Evolutionary conservation across 2,888 invertebrate species (phyloP), one percentile per base, ranked within the genome.

Genomic region (Aplocera efformata): DNA sequence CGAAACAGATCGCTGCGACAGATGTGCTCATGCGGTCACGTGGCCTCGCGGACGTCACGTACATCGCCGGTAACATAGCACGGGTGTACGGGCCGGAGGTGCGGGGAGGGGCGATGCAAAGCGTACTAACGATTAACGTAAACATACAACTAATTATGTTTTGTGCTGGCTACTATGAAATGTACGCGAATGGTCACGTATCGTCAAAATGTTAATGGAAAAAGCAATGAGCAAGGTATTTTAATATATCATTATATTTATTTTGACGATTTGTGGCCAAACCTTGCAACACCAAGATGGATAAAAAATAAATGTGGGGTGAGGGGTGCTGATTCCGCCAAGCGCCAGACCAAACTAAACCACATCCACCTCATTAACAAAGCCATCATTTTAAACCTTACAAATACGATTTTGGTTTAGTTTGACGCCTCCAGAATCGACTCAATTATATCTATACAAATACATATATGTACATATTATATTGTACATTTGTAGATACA

Each of bases 31-130:
- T 38, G 42, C 42, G 42, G 26, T 37, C 42, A 24, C 22, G 37
- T 33, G 26, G 17, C 23, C 32, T 17, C 13, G 13, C 13, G 13
- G 2, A 17, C 13, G 13, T 32, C 17, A 38, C 41, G 43, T 37
- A 46, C 43, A 46, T 39, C 30, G 51, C 32, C 33, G 46, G 48
- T 35, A 45, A 52, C 56, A 56, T 56, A 58, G 63, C 58, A 61
- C 69, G 72, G 67, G 69, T 59, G 64, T 65, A 58, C 59, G 64
- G 34, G 40, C 33, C 22, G 37, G 56, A 35, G 48, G 67, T 61
- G 72, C 64, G 66, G 67, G 62, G 60, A 48, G 24, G 63, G 68
- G 70, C 59, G 60, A 72, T 73, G 81, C 77, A 46, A 81, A 81
- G 82, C 83, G 49, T 72, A 79, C 67, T 69, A 74, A 73, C 60